Conservation (phyloP, 2,797 vertebrate genomes). For the Takifugu rubripes region DNA sequence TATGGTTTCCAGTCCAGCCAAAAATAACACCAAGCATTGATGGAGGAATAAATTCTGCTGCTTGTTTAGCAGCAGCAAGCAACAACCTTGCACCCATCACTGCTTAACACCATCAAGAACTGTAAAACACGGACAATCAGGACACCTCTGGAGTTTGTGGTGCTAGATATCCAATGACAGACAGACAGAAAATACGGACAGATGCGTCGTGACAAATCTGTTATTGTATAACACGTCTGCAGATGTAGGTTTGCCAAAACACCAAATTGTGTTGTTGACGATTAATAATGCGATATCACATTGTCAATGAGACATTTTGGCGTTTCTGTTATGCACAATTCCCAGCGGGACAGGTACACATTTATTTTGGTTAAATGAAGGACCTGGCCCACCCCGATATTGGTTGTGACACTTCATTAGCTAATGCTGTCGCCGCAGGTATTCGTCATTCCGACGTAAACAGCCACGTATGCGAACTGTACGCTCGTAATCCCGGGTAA, state of each 20-base stretch:
- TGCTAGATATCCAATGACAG: not conserved
- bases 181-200: not conserved
- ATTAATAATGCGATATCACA: no score
- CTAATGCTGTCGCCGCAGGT: not conserved
- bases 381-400: not conserved
- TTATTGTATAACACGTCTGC: no score
- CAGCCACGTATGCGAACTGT: not conserved
- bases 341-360: no score
- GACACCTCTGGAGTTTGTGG: no score
- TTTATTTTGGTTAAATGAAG: no score
- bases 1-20: slow-evolving; percentile 73
- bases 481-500: slow-evolving; percentile 6
- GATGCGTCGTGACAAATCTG: no score
- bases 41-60: slow-evolving; percentile 44
- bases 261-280: no score
- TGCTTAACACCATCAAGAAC: not conserved
- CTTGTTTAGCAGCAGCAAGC: slow-evolving; percentile 23
- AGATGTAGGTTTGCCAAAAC: no score
- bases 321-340: no score
- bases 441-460: not conserved
- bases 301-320: no score
- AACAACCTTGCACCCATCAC: slow-evolving; percentile 3
- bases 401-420: not conserved
- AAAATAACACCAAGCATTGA: slow-evolving; percentile 75
- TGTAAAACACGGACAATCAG: not conserved